Evolutionary conservation across 1,140 invertebrate genomes (phyloP), one percentile per base, ranked within the genome.

Genomic region (Drosophila repleta): DNA sequence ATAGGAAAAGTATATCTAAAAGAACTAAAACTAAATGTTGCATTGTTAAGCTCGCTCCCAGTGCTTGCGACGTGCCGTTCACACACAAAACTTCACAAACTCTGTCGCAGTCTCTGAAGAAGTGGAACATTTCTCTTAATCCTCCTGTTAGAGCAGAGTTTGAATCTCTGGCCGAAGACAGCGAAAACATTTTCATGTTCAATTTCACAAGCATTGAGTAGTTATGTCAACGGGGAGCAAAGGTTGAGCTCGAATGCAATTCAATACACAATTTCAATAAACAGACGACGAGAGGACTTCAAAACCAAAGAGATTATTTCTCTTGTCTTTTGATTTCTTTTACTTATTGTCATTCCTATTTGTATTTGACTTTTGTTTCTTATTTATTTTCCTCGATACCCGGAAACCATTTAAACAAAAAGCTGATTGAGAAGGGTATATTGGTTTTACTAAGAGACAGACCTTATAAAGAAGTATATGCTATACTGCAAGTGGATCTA

Each of bases 261-360:
- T 62, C 55, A 61, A 74, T 76, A 60, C 65, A 13, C 63, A 74
- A 68, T 76, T 69, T 69, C 69, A 73, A 73, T 73, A 62, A 73
- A 46, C 43, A 49, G 63, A 55, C 29, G 48, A 67, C 52, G 60
- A 76, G 51, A 41, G 39, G 37, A 63, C 60, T 74, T 64, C 35
- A 60, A 21, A 65, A 24, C 29, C 26, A 52, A 26, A 17, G 60
- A 74, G 71, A 55, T 77, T 67, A 71, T 74, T 68, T 53, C 43
- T 60, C 56, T 51, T 46, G 53, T 39, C 57, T 37, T 17, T 17
- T 10, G 32, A 15, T 6, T n/a, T 39, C 7, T 18, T 20, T 7
- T 21, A n/a, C 32, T 21, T 41, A 41, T 26, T 43, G 2, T 35
- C 13, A 17, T 21, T 41, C 51, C 1, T 49, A 18, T 21, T 51